Evolutionary conservation across 2,888 invertebrate genomes (phyloP), one percentile per base, ranked within the genome.

Genomic region (Oxyscelio sp.): DNA sequence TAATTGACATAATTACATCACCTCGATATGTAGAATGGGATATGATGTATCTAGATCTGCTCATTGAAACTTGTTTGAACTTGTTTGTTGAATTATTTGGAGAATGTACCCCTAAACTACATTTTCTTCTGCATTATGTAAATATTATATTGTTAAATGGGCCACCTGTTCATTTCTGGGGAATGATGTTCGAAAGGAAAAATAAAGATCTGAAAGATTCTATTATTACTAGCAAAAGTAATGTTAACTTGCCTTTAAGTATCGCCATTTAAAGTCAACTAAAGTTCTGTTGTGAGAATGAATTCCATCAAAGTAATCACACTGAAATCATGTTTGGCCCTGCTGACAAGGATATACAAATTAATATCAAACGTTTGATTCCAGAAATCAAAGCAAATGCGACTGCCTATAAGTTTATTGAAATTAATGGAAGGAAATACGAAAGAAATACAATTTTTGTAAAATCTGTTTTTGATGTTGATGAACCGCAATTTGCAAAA

Each of bases 81-180:
- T 21, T 56, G 13, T 83, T 74, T 43, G 11, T 65, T 22, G 45
- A 68, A 68, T 70, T 80, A 13, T 70, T 63, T 59, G 75, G 59
- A 38, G n/a, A 66, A 34, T 45, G 75, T 2, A 79, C 54, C n/a
- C 75, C 79, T 3, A 79, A 80, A 63, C 66, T 84, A 50, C 83
- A 84, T 59, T 79, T 80, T 40, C 48, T 65, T 19, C 8, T 63
- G 22, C 75, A 84, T 61, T 80, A 80, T 70, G 40, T 50, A 15
- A 31, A 56, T 6, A 63, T 56, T 22, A 50, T 70, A 45, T 17
- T 56, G 21, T 13, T 38, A 19, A 81, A 85, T 31, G 61, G 85
- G 11, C 77, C 85, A 21, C 27, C 56, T 11, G 38, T 85, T 31
- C 77, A 81, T 54, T 85, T 66, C 24, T 85, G 70, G 48, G 63